Evolutionary conservation across 2,113 vertebrate genomes (phyloP).

Genomic region (Cryptomyrus ogoouensis): DNA sequence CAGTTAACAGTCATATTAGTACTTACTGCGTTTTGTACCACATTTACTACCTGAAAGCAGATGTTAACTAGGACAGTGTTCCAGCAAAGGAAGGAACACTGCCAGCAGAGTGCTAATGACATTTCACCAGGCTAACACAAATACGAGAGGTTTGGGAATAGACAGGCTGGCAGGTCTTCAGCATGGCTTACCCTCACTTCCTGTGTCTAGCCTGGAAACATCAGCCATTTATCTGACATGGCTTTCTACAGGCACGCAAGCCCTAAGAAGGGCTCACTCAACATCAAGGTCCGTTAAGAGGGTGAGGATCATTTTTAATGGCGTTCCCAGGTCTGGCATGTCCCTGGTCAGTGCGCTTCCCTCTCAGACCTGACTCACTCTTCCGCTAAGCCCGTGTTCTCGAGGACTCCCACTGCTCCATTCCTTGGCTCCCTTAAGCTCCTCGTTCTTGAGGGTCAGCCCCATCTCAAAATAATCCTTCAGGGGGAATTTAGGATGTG

Average conservation of each 20-base stretch:
- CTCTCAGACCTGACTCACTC: not conserved
- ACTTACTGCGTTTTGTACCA: not conserved
- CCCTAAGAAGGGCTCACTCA: not conserved
- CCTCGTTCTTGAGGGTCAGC: not conserved
- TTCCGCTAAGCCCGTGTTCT: not conserved
- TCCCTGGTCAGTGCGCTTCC: not conserved
- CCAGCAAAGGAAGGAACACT: not conserved
- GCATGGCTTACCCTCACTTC: not conserved
- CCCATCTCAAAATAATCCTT: not conserved
- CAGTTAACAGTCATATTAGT: not conserved
- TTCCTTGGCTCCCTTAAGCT: not conserved
- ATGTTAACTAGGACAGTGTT: not conserved
- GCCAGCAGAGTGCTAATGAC: too few species aligned
- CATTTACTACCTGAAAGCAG: not conserved
- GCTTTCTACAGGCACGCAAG: not conserved
- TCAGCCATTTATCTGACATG: not conserved
- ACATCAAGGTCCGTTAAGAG: not conserved
- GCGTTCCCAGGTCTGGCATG: not conserved
- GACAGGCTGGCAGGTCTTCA: not conserved
- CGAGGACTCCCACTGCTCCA: not conserved
- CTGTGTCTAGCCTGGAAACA: not conserved
- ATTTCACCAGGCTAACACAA: not conserved
- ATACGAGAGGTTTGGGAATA: not conserved
- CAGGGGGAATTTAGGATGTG: not conserved
- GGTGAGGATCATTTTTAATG: not conserved